Conservation (phyloP, 2,888 invertebrate species). For the Parnassius glacialis region DNA sequence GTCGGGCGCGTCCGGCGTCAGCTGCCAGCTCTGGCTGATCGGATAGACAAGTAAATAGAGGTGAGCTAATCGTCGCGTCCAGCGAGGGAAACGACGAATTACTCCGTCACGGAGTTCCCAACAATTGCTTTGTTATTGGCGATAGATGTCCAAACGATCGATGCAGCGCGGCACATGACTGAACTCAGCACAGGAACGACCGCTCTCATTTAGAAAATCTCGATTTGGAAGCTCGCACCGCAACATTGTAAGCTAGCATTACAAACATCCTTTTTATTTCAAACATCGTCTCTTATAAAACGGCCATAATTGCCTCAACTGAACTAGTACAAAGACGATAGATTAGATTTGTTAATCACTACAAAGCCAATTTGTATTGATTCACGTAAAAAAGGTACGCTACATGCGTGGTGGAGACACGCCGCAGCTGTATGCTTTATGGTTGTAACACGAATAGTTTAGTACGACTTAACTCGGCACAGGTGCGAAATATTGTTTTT, state of each 20-base stretch:
- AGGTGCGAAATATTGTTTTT: no score
- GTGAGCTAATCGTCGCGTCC: constrained; percentile 76
- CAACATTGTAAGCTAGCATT: neutral
- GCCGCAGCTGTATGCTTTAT: no score
- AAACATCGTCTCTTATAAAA: no score
- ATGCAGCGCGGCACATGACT: constrained; percentile 47
- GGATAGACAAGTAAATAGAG: constrained; percentile 79
- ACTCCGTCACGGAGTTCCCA: constrained; percentile 71
- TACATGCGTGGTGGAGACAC: no score
- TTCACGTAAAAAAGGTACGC: no score
- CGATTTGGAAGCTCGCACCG: neutral
- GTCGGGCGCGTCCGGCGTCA: constrained; percentile 68
- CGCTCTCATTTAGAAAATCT: constrained; percentile 19
- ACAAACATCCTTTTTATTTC: no score
- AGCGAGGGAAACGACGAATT: constrained; percentile 77
- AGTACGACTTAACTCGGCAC: no score
- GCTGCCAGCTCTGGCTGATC: constrained; percentile 68
- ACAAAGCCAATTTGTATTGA: no score
- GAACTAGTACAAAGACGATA: no score
- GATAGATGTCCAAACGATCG: constrained; percentile 54
- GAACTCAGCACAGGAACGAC: constrained; percentile 34
- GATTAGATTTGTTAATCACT: no score
- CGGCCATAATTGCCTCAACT: no score
- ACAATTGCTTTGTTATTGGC: constrained; percentile 73
- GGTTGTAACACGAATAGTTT: no score